Conservation (phyloP, 2,113 vertebrate species). For the Rhinichthys klamathensis region DNA sequence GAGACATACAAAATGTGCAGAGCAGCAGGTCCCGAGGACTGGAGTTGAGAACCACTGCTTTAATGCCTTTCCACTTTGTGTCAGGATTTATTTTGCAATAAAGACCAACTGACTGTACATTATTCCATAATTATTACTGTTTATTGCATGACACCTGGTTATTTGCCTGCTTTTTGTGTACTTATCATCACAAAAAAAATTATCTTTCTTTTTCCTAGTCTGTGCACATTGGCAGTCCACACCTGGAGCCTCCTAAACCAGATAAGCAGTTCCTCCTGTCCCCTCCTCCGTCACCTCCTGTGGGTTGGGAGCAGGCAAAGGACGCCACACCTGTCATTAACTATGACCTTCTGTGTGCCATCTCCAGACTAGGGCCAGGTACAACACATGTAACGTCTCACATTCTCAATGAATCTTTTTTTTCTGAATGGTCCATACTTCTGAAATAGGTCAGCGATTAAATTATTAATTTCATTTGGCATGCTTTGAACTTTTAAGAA, state of each 20-base stretch:
- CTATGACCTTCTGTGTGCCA: constrained; percentile 93
- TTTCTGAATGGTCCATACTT: background rate
- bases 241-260: constrained; percentile 89
- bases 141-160: background rate
- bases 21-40: no score
- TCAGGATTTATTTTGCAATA: background rate
- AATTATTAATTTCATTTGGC: background rate
- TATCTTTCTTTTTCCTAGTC: constrained; percentile 64
- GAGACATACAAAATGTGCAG: no score
- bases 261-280: constrained; percentile 97
- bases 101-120: background rate
- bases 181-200: background rate
- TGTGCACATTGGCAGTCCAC: constrained; percentile 90
- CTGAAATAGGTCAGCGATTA: background rate
- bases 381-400: no score
- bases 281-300: constrained; percentile 91
- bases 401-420: background rate
- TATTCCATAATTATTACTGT: background rate
- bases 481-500: background rate
- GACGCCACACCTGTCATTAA: constrained; percentile 92
- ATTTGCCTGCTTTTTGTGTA: background rate
- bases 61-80: background rate
- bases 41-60: no score
- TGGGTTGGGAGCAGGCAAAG: constrained; percentile 89
- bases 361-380: constrained; percentile 96